Base-by-base conservation (phyloP, 2,797 vertebrate genomes). In the Paratrypauchen microcephalus region DNA sequence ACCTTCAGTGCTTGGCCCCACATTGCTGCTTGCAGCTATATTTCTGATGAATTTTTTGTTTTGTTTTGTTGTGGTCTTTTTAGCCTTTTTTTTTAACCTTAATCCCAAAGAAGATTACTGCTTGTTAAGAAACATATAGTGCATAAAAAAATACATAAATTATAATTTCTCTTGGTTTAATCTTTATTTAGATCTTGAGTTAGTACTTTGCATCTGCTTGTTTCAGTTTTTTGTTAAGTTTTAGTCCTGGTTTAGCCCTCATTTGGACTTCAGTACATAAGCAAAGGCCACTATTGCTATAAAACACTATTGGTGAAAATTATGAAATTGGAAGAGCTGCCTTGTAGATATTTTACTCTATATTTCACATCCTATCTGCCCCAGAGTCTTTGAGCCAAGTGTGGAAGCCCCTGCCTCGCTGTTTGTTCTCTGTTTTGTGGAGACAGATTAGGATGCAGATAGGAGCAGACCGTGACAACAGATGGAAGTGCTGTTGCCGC, bases 371-470 rank as follows among this genome's bases (percentile, higher is more conserved):
- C 78, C 82, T 78, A 84, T 83, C 79, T 67, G 73, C 71, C 71
- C 66, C 65, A 77, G 78, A 21, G 59, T 78, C 78, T 87, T 62
- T 83, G 78, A 66, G 60, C 70, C 83, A 81, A 79, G 81, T 82
- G 73, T 19, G 30, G 65, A 12, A 62, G 69, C 60, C 15, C 18
- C 77, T 76, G 76, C 60, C 15, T 15, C 76, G 74, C 75, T 74
- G 15, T 76, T 71, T 69, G 55, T 79, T 80, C 78, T 79, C 78
- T 80, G 8, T 82, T 80, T 78, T 71, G 69, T 69, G 76, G 82
- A 82, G 81, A 75, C 77, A 86, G 86, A 91, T 93, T 91, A 88
- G 77, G 75, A 84, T 83, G 85, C 86, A 85, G 83, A 88, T 82
- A 83, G 60, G 78, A 88, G 85, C 76, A 82, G 88, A 87, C 86